Percentiles rank a stretch among this genome's conserved stretches.
phyloP scores from a whole-genome alignment of 2,888 invertebrate species.

The Sarcophaga variegata region DNA sequence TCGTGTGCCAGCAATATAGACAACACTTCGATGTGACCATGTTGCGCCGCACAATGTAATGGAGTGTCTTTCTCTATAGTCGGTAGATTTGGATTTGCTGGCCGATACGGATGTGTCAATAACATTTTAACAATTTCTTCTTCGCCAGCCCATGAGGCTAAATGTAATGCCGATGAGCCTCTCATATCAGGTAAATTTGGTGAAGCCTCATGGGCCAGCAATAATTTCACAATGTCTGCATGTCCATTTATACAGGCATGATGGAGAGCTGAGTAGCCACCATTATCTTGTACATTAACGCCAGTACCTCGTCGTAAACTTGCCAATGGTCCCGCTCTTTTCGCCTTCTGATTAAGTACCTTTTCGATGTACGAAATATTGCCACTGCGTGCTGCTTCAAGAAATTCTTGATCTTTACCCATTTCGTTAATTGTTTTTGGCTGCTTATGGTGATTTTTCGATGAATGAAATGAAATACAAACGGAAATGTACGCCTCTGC shows the following conservation, averaged over 20 bases:
- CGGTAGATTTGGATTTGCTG: slow-evolving; percentile 93
- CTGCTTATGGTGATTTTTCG: too few relatives aligned
- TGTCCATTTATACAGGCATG: slow-evolving; percentile 97
- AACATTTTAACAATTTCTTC: slow-evolving; percentile 93
- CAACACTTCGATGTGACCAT: slow-evolving; percentile 94
- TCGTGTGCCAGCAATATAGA: slow-evolving; percentile 91
- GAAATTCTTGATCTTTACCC: slow-evolving; percentile 98
- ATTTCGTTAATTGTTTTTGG: slow-evolving; percentile 82
- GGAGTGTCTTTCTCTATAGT: slow-evolving; percentile 96
- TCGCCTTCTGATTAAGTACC: slow-evolving; percentile 93
- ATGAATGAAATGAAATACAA: too few relatives aligned
- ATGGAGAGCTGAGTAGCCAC: slow-evolving; percentile 96
- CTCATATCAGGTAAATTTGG: slow-evolving; percentile 94
- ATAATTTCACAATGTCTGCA: slow-evolving; percentile 92
- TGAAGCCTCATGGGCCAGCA: slow-evolving; percentile 91
- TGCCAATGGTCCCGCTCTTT: slow-evolving; percentile 96
- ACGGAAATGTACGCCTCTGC: too few relatives aligned
- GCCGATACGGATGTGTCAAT: slow-evolving; percentile 90
- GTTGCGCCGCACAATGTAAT: slow-evolving; percentile 95
- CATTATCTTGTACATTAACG: slow-evolving; percentile 95
- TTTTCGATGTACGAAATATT: slow-evolving; percentile 94
- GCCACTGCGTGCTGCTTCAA: slow-evolving; percentile 97
- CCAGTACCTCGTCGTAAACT: slow-evolving; percentile 94
- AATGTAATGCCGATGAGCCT: slow-evolving; percentile 95
- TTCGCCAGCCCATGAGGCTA: slow-evolving; percentile 97